Evolutionary conservation across 2,797 vertebrate genomes (phyloP).

Genomic region (Triplophysa yarkandensis): DNA sequence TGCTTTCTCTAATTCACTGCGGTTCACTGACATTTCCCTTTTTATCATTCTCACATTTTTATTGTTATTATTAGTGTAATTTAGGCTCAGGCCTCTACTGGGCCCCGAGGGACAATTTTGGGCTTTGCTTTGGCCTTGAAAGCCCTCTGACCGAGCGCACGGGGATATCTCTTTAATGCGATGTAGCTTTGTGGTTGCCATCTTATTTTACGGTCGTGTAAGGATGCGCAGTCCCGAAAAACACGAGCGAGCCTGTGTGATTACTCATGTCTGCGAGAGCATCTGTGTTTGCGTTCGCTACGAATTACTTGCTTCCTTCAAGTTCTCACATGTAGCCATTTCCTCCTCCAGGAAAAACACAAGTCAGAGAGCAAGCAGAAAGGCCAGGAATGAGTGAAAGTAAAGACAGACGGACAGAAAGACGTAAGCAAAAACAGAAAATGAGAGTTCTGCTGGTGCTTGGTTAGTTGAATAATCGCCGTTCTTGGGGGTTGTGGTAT

Average conservation of each 20-base stretch:
- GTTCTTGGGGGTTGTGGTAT: constrained; percentile 73
- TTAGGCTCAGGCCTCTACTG: constrained; percentile 34
- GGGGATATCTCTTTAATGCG: constrained; percentile 48
- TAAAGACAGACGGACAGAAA: constrained; percentile 26
- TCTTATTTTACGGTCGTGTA: constrained; percentile 66
- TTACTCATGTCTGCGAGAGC: constrained; percentile 58
- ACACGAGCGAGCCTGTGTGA: constrained; percentile 55
- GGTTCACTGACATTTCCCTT: constrained; percentile 39
- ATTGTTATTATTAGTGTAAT: constrained; percentile 59
- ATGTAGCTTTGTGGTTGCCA: constrained; percentile 59
- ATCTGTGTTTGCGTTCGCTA: constrained; percentile 59
- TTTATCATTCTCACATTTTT: constrained; percentile 52
- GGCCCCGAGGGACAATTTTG: constrained; percentile 46
- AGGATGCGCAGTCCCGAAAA: constrained; percentile 60
- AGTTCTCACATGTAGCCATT: constrained; percentile 54
- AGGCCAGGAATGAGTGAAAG: constrained; percentile 41
- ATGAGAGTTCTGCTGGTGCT: constrained; percentile 42
- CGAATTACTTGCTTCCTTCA: constrained; percentile 55
- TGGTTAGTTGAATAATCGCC: constrained; percentile 72
- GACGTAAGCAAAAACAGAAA: constrained; percentile 39
- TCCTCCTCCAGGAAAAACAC: constrained; percentile 57
- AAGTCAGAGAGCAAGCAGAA: constrained; percentile 49
- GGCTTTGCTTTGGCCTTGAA: constrained; percentile 50
- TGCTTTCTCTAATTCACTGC: constrained; percentile 47
- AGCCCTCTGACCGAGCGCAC: constrained; percentile 44